These are phyloP conservation scores for Enteromius paludinosus DNA, from an alignment of 2,797 vertebrate species.

Conservation along the genomic window DNA sequence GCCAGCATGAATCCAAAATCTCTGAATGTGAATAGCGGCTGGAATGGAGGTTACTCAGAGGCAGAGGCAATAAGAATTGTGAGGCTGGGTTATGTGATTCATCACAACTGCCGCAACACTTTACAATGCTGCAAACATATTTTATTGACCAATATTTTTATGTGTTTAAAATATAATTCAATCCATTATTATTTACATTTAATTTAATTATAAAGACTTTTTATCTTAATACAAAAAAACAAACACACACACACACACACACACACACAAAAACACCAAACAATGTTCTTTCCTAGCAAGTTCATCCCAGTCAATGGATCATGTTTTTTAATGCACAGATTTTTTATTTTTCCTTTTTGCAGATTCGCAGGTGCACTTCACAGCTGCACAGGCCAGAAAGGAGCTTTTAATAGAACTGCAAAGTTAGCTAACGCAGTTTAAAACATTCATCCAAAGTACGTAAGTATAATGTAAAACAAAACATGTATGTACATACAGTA, in stretches of 20 bases:
- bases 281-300: neutral
- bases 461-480: too few relatives aligned
- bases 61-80: neutral
- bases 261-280: neutral
- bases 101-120: conserved; percentile 1
- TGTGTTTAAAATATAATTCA: neutral
- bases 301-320: neutral
- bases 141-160: neutral
- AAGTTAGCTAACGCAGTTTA: conserved; percentile 66
- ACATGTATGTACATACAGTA: too few relatives aligned
- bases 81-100: neutral
- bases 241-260: too few relatives aligned
- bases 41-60: conserved; percentile 3
- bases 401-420: conserved; percentile 70
- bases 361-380: conserved; percentile 58
- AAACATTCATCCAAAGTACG: conserved; percentile 41
- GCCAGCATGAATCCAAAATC: conserved; percentile 26
- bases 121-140: neutral
- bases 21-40: conserved; percentile 33
- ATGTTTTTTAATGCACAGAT: neutral
- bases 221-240: neutral
- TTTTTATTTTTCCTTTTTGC: conserved; percentile 3
- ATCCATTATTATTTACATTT: too few relatives aligned
- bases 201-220: too few relatives aligned
- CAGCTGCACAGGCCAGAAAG: conserved; percentile 68